phyloP scores from a whole-genome alignment of 2,113 vertebrate species.

The Stegostoma tigrinum region DNA sequence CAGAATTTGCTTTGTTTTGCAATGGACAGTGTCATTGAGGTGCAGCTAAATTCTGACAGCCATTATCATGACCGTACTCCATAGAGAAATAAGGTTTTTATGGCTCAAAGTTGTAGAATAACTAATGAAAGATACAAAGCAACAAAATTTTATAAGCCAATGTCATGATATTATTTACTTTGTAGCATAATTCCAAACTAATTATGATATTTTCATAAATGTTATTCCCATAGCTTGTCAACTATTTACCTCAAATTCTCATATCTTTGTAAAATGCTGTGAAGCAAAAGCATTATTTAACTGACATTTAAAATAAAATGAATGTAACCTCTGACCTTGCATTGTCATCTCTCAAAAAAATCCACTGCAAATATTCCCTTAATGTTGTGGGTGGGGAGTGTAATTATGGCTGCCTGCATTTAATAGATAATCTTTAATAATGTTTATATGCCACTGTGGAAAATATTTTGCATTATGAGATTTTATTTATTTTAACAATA shows the following conservation, averaged over 20 bases:
- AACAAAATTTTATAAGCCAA: neutral
- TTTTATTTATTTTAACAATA: constrained; percentile 68
- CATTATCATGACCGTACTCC: neutral
- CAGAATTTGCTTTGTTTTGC: neutral
- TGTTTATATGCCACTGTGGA: constrained; percentile 65
- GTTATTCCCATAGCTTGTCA: neutral
- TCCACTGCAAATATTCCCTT: constrained; percentile 43
- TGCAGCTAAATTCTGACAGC: neutral
- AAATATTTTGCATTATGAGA: constrained; percentile 56
- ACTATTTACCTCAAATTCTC: neutral
- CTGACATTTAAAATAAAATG: neutral
- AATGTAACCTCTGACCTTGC: constrained; percentile 47
- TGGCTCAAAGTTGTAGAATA: neutral
- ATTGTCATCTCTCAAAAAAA: constrained; percentile 43
- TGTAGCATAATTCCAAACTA: neutral
- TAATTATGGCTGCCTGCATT: constrained; percentile 54
- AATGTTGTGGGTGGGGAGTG: constrained; percentile 46
- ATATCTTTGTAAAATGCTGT: neutral
- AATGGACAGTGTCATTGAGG: neutral
- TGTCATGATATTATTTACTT: neutral
- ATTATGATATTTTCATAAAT: neutral
- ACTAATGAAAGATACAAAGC: neutral
- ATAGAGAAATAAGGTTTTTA: neutral
- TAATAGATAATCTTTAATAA: constrained; percentile 73
- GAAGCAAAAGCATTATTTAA: neutral